Conservation (phyloP, 2,113 vertebrate genomes). For the Ctenomys sociabilis region DNA sequence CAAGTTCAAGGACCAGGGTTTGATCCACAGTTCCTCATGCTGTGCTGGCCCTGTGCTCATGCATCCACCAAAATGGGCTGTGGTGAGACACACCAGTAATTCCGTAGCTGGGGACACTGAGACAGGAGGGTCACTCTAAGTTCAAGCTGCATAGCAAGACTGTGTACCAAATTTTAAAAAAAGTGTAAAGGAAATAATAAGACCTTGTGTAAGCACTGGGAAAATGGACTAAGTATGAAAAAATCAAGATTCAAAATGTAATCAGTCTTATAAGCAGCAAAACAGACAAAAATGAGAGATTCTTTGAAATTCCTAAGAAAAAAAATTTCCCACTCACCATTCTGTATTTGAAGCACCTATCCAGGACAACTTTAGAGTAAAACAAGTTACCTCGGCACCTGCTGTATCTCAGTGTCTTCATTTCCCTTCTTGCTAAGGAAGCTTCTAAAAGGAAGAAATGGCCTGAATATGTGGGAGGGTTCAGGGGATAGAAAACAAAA, state of each 20-base stretch:
- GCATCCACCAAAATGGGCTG: too few relatives aligned
- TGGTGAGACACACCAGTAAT: too few relatives aligned
- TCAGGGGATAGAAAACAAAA: neutral
- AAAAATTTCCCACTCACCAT: neutral
- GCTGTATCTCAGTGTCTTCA: neutral
- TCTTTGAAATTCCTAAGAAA: neutral
- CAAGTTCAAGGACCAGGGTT: too few relatives aligned
- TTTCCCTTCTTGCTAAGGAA: neutral
- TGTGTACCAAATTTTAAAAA: too few relatives aligned
- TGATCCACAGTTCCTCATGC: too few relatives aligned
- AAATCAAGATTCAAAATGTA: neutral
- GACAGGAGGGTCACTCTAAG: too few relatives aligned
- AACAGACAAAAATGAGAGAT: neutral
- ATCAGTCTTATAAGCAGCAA: neutral
- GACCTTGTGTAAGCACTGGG: neutral
- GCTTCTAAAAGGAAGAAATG: neutral
- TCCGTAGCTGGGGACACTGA: too few relatives aligned
- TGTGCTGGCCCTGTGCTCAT: too few relatives aligned
- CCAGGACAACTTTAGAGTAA: neutral
- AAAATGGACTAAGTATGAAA: neutral
- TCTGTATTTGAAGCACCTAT: neutral
- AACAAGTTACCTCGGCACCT: neutral
- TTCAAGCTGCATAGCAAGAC: too few relatives aligned
- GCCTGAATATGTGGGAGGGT: neutral
- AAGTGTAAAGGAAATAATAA: too few relatives aligned